Evolutionary conservation across 2,888 invertebrate species (phyloP).

Genomic region (Tethea ocularis): DNA sequence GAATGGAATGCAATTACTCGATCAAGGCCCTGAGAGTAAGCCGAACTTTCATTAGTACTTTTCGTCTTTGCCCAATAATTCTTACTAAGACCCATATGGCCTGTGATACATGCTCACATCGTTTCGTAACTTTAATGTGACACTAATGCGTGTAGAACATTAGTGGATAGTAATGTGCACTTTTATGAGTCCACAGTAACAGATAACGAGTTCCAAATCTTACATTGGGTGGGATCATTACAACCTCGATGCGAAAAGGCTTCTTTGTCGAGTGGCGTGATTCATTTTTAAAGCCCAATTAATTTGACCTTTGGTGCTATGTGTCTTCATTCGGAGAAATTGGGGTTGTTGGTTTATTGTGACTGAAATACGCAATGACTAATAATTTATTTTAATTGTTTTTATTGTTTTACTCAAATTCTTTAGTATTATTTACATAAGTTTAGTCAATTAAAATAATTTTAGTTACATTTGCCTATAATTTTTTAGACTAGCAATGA

Average conservation of each 20-base stretch:
- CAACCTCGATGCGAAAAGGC: conserved; percentile 41
- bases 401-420: too few relatives aligned
- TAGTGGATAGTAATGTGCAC: conserved; percentile 70
- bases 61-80: conserved; percentile 8
- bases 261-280: conserved; percentile 44
- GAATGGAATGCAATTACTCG: background rate
- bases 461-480: background rate
- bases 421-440: too few relatives aligned
- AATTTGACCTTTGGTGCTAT: conserved; percentile 25
- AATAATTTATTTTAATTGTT: too few relatives aligned
- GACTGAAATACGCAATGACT: too few relatives aligned
- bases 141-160: conserved; percentile 74
- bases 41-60: conserved; percentile 7
- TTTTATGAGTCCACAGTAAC: conserved; percentile 65
- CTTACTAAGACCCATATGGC: conserved; percentile 34
- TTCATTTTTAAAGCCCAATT: conserved; percentile 35
- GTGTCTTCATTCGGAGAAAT: conserved; percentile 22
- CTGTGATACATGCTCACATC: conserved; percentile 39
- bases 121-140: conserved; percentile 74
- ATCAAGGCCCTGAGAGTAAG: background rate
- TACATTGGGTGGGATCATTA: conserved; percentile 36
- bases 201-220: conserved; percentile 62
- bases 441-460: background rate
- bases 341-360: conserved; percentile 11
- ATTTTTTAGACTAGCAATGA: background rate